Evolutionary conservation across 2,113 vertebrate genomes (phyloP), one percentile per base, ranked within the genome.

Genomic region (Pungitius pungitius): DNA sequence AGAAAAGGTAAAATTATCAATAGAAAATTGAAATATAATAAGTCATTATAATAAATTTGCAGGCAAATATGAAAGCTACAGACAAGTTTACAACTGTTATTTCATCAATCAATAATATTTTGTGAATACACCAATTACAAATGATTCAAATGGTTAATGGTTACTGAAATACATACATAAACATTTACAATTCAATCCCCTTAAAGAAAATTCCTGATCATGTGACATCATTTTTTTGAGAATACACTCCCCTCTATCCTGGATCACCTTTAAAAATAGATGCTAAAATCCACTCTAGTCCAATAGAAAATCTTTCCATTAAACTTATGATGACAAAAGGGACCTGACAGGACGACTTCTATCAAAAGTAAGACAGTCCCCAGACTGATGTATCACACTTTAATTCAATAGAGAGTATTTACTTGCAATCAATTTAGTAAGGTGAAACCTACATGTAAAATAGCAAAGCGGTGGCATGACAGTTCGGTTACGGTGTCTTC

Each of bases 361-460:
- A 62, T 78, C 73, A 85, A 55, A 75, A 80, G 58, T 43, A 64
- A 45, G 14, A 51, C 13, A 75, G 49, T 65, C 74, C 56, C 39
- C 27, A 37, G 59, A 70, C 59, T 73, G 42, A 74, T 80, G 58
- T 30, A 82, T 83, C 81, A 71, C 68, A 72, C 65, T 88, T 86
- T 63, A 81, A 84, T 87, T 85, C 79, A 85, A 75, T 60, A 54
- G 43, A 43, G 59, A 75, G 74, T 87, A 83, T 92, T 92, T 90
- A 80, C 69, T 82, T 83, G 78, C 59, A 18, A 80, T 86, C 80
- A 77, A 69, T 87, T 83, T 63, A 73, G 78, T 73, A 72, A 82
- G 85, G 87, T 88, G 88, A 86, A 89, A 87, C 77, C 78, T 75
- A 80, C 80, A 86, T 87, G 89, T 91, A 85, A 85, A 90, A 86